Base-by-base conservation (phyloP, 53 echinoderm and acorn worm genomes). In the Paracentrotus lividus region DNA sequence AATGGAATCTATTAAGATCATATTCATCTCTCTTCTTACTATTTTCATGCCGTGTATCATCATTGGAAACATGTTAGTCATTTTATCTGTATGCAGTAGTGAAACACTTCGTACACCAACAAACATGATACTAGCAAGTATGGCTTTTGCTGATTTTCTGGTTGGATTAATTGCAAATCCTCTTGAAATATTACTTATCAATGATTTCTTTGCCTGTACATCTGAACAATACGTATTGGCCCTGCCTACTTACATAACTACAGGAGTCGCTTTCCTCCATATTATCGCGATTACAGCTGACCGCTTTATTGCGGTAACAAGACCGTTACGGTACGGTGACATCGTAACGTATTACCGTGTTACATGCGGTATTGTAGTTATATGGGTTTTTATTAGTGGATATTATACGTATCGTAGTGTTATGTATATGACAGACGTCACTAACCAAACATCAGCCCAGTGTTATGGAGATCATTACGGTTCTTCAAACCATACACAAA, bases 281-380 rank as follows among this genome's bases (percentile, higher is more conserved):
- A 85, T 85, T 4, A 31, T 85, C 14, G 51, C 54, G 52, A 32
- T 53, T 42, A 85, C 85, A 31, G 54, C 54, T 49, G 85, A 85
- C 85, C 85, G 85, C 53, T 85, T 42, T 44, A 53, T 85, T 21
- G 85, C 85, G 23, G 85, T 85, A 8, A 85, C 85, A 24, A n/a
- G 85, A 24, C 85, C 85, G 15, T 53, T 85, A 53, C 85, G 85
- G 10, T 85, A 85, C 52, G 9, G 12, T 52, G 8, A 27, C 29
- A 85, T 85, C 52, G 85, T 85, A 18, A 85, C 85, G 1, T 43
- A 52, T 18, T 27, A 52, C 13, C 85, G 85, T 32, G 53, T 85
- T 85, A 27, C 29, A 18, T 52, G 54, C 31, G 9, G 49, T 12
- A 85, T 85, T 12, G n/a, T 24, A 13, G 0, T 29, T n/a, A 52